These are phyloP conservation scores for Orius insidiosus DNA, from an alignment of 1,140 invertebrate genomes.

Conservation along the genomic window DNA sequence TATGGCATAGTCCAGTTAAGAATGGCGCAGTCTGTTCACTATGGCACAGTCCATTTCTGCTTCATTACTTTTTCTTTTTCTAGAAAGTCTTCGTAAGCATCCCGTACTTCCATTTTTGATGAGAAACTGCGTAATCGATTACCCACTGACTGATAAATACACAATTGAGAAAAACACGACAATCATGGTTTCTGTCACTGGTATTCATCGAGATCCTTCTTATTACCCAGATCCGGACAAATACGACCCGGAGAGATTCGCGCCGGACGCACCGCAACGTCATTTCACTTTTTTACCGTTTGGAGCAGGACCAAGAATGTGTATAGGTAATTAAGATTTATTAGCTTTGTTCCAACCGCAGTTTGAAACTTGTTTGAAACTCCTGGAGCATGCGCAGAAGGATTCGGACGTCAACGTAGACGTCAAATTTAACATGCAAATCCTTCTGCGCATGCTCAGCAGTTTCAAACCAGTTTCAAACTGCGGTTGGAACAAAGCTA, in stretches of 20 bases:
- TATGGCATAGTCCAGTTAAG: too few species aligned
- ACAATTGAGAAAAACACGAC: constrained; percentile 28
- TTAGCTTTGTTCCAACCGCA: too few species aligned
- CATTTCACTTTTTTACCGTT: constrained; percentile 32
- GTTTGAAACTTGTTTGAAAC: too few species aligned
- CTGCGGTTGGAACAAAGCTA: too few species aligned
- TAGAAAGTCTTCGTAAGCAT: constrained; percentile 40
- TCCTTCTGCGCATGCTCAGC: too few species aligned
- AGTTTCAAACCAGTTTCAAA: too few species aligned
- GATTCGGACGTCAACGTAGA: too few species aligned
- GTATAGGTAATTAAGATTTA: constrained; percentile 29
- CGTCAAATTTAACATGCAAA: too few species aligned
- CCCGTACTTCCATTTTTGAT: constrained; percentile 27
- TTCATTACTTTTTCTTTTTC: constrained; percentile 5
- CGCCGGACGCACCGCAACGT: constrained; percentile 26
- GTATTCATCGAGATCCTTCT: constrained; percentile 36
- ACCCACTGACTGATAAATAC: constrained; percentile 28
- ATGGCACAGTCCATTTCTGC: too few species aligned
- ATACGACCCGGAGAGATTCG: constrained; percentile 35
- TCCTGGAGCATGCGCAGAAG: too few species aligned
- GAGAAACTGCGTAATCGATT: constrained; percentile 28
- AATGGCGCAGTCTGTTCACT: too few species aligned
- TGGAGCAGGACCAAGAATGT: constrained; percentile 41
- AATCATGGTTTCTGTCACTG: constrained; percentile 35
- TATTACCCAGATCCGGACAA: constrained; percentile 35